Conservation (phyloP, 2,888 invertebrate genomes). For the Schrankia costaestrigalis region DNA sequence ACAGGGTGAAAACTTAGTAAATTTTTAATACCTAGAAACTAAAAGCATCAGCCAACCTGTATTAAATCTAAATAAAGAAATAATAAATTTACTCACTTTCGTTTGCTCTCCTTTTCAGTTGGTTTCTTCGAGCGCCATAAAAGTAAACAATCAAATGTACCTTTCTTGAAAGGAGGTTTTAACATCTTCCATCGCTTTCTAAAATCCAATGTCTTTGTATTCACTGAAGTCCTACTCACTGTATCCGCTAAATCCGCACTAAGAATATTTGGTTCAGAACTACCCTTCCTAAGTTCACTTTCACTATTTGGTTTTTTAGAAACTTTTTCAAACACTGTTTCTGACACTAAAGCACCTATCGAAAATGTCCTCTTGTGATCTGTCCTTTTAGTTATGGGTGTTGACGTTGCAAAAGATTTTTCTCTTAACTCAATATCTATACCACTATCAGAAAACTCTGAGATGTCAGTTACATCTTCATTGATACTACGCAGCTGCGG, state of each 20-base stretch:
- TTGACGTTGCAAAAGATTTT: slow-evolving; percentile 60
- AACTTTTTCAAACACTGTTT: slow-evolving; percentile 63
- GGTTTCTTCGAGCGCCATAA: slow-evolving; percentile 69
- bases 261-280: slow-evolving; percentile 66
- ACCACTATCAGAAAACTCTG: slow-evolving; percentile 57
- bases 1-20: no score
- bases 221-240: slow-evolving; percentile 41
- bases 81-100: slow-evolving; percentile 53
- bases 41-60: no score
- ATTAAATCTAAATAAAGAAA: slow-evolving; percentile 7
- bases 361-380: no score
- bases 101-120: slow-evolving; percentile 40
- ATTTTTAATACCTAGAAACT: no score
- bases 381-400: slow-evolving; percentile 64
- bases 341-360: slow-evolving; percentile 53
- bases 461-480: slow-evolving; percentile 49
- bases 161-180: slow-evolving; percentile 63
- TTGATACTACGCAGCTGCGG: slow-evolving; percentile 57
- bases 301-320: slow-evolving; percentile 46
- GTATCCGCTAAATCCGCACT: slow-evolving; percentile 37
- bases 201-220: slow-evolving; percentile 53
- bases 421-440: slow-evolving; percentile 53
- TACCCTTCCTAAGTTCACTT: slow-evolving; percentile 60
- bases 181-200: slow-evolving; percentile 65
- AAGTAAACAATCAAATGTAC: slow-evolving; percentile 67